Evolutionary conservation across 1,140 invertebrate species (phyloP).

Genomic region (Drosophila biarmipes): DNA sequence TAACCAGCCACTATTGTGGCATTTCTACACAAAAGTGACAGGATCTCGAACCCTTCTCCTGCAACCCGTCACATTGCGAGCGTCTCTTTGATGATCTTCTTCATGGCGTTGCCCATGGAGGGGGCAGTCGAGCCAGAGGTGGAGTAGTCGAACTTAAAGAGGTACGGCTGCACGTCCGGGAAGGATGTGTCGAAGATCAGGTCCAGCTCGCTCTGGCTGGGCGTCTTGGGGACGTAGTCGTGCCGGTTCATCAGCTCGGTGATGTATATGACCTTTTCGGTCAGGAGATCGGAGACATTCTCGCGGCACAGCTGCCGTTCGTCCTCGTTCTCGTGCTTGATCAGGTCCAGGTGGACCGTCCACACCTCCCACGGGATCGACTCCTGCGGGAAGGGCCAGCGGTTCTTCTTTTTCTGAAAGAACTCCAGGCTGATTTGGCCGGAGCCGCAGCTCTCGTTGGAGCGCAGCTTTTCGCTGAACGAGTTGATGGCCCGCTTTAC

Average conservation of each 20-base stretch:
- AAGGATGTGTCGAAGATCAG: conserved; percentile 97
- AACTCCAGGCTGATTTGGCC: conserved; percentile 98
- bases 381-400: conserved; percentile 95
- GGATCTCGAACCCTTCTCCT: neutral
- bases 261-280: conserved; percentile 97
- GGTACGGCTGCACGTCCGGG: conserved; percentile 96
- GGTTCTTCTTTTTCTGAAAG: conserved; percentile 94
- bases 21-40: conserved; percentile 2
- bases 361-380: conserved; percentile 99
- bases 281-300: conserved; percentile 95
- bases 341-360: conserved; percentile 95
- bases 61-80: conserved; percentile 87
- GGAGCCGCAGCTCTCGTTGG: conserved; percentile 89
- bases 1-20: neutral
- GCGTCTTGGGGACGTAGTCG: conserved; percentile 98
- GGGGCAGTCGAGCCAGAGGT: conserved; percentile 89
- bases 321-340: conserved; percentile 93
- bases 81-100: conserved; percentile 95
- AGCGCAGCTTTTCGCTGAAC: conserved; percentile 94
- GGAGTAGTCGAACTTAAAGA: conserved; percentile 94
- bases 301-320: conserved; percentile 94
- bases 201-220: conserved; percentile 95
- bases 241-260: conserved; percentile 97
- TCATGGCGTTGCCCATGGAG: conserved; percentile 94
- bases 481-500: conserved; percentile 92